phyloP scores from a whole-genome alignment of 2,888 invertebrate genomes.

The Scelioninae gen. 1 region DNA sequence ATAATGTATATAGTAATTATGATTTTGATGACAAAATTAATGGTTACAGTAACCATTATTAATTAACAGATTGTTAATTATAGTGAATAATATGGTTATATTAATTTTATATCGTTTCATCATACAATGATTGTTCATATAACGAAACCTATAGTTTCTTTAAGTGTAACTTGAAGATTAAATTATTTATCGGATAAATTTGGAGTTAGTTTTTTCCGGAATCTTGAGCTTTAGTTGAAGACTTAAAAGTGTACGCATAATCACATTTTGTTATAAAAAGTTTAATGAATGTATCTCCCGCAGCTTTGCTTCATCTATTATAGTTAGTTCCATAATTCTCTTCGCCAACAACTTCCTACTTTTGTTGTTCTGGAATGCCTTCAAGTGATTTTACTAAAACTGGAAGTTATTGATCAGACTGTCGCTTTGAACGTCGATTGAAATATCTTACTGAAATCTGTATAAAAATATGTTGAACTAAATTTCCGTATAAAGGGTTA shows the following conservation, averaged over 20 bases:
- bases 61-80: too few relatives aligned
- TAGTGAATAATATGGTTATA: too few relatives aligned
- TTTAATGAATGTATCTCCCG: constrained; percentile 6
- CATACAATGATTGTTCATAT: too few relatives aligned
- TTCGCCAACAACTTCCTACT: constrained; percentile 18
- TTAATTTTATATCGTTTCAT: too few relatives aligned
- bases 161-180: too few relatives aligned
- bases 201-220: too few relatives aligned
- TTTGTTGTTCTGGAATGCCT: constrained; percentile 9
- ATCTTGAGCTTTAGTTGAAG: neutral
- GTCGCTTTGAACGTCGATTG: neutral
- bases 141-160: too few relatives aligned
- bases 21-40: too few relatives aligned
- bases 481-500: neutral
- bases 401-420: constrained; percentile 15
- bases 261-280: constrained; percentile 9
- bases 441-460: neutral
- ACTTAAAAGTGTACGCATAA: neutral
- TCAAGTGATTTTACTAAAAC: constrained; percentile 16
- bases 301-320: constrained; percentile 27
- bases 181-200: too few relatives aligned
- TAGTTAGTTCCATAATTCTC: constrained; percentile 12
- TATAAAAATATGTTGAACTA: neutral
- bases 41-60: too few relatives aligned
- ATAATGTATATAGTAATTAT: too few relatives aligned